A percentile compares a stretch with the other conserved stretches of the same genome.
phyloP scores from a whole-genome alignment of 2,113 vertebrate genomes.

The Sarotherodon lohbergeri region DNA sequence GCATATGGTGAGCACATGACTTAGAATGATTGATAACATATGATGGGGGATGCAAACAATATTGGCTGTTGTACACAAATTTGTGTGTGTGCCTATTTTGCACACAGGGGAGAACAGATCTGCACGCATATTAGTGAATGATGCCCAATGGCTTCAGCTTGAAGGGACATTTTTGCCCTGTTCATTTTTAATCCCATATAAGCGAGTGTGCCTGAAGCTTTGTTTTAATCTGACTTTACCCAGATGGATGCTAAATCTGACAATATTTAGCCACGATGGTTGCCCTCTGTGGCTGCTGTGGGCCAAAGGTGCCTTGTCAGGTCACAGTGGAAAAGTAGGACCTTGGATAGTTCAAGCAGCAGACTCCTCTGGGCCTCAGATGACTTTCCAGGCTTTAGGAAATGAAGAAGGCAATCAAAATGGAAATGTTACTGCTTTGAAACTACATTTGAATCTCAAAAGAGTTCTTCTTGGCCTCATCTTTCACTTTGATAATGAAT shows the following conservation, averaged over 20 bases:
- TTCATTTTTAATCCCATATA: neutral
- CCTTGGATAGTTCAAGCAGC: constrained; percentile 9
- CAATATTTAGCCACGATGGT: neutral
- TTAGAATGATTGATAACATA: neutral
- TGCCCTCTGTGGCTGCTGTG: neutral
- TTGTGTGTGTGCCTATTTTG: neutral
- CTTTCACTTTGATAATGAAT: constrained; percentile 45
- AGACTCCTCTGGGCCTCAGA: constrained; percentile 9
- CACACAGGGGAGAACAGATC: neutral
- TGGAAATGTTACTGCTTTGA: constrained; percentile 37
- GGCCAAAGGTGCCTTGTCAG: neutral
- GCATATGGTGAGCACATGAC: neutral
- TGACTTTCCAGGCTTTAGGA: constrained; percentile 12
- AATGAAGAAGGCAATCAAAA: constrained; percentile 49
- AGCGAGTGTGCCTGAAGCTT: neutral
- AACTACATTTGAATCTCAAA: constrained; percentile 29
- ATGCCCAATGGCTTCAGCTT: neutral
- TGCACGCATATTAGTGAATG: neutral
- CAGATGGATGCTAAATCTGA: neutral
- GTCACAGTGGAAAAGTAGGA: constrained; percentile 2
- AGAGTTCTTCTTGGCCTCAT: constrained; percentile 22
- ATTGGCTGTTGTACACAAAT: neutral
- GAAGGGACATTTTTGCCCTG: neutral
- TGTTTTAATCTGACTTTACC: constrained; percentile 7
- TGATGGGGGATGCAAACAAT: neutral